These are phyloP conservation scores for Cheilosia soror DNA, from an alignment of 2,888 invertebrate species.

Conservation along the genomic window DNA sequence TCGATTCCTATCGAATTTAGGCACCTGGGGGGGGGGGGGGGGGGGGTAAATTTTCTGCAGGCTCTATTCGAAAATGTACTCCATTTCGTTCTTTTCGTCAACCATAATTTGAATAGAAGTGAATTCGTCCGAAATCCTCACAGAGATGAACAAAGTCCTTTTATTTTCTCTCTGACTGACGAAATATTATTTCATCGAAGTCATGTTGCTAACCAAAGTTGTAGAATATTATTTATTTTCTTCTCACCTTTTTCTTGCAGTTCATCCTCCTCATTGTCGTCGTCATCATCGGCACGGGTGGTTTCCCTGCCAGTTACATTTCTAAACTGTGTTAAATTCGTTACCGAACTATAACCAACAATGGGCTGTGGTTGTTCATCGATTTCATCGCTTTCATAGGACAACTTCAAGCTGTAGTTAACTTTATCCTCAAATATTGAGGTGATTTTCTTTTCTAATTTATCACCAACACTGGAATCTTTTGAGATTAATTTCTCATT, in stretches of 20 bases:
- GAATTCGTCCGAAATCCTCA: too few species aligned
- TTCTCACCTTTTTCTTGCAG: conserved; percentile 59
- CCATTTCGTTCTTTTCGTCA: too few species aligned
- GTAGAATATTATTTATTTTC: background rate
- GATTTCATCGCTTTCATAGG: conserved; percentile 79
- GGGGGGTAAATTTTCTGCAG: too few species aligned
- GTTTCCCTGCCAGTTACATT: conserved; percentile 33
- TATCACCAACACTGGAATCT: conserved; percentile 76
- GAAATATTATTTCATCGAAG: too few species aligned
- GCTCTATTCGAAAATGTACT: too few species aligned
- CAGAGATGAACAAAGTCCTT: too few species aligned
- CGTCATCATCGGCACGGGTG: conserved; percentile 7
- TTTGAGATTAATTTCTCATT: conserved; percentile 79
- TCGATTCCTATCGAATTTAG: too few species aligned
- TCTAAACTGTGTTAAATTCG: conserved; percentile 59
- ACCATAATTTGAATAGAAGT: too few species aligned
- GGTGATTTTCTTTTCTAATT: conserved; percentile 81
- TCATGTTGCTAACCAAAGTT: background rate
- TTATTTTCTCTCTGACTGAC: too few species aligned
- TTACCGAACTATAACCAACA: conserved; percentile 66
- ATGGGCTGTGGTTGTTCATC: conserved; percentile 45
- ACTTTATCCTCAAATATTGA: conserved; percentile 83
- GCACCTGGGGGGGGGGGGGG: too few species aligned
- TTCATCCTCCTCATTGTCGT: conserved; percentile 50
- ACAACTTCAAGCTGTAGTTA: conserved; percentile 81